These are phyloP conservation scores for Synanthedon vespiformis DNA, from an alignment of 2,888 invertebrate species.

Conservation along the genomic window DNA sequence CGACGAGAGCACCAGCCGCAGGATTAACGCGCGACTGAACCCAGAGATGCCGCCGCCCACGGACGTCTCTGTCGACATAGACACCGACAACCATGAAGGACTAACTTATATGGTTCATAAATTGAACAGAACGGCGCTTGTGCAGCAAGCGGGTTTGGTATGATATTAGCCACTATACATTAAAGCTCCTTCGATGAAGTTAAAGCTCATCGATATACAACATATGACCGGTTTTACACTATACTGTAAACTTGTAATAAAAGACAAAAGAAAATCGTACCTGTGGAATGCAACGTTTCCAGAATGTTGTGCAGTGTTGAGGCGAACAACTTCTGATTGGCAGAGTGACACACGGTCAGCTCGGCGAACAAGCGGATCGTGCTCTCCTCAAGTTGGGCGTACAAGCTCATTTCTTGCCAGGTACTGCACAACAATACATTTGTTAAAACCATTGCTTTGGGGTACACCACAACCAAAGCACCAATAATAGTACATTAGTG, in stretches of 20 bases:
- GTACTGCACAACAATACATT: constrained; percentile 21
- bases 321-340: constrained; percentile 87
- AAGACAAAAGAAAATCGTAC: constrained; percentile 16
- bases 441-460: too few relatives aligned
- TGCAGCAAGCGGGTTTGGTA: too few relatives aligned
- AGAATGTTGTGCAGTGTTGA: constrained; percentile 83
- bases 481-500: not conserved
- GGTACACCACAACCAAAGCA: not conserved
- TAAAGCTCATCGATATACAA: too few relatives aligned
- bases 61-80: too few relatives aligned
- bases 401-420: constrained; percentile 57
- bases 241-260: too few relatives aligned
- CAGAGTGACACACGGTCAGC: constrained; percentile 86
- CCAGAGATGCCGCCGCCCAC: constrained; percentile 77
- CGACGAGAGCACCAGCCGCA: constrained; percentile 87
- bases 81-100: too few relatives aligned
- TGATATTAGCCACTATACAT: too few relatives aligned
- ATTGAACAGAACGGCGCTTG: too few relatives aligned
- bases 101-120: too few relatives aligned
- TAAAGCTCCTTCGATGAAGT: too few relatives aligned
- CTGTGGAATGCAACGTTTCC: constrained; percentile 61
- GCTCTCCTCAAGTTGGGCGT: constrained; percentile 77
- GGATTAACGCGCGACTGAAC: constrained; percentile 86
- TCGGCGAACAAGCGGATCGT: constrained; percentile 86
- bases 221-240: not conserved